Evolutionary conservation across 1,140 invertebrate species (phyloP), one percentile per base, ranked within the genome.

Genomic region (Drosophila pallidifrons): DNA sequence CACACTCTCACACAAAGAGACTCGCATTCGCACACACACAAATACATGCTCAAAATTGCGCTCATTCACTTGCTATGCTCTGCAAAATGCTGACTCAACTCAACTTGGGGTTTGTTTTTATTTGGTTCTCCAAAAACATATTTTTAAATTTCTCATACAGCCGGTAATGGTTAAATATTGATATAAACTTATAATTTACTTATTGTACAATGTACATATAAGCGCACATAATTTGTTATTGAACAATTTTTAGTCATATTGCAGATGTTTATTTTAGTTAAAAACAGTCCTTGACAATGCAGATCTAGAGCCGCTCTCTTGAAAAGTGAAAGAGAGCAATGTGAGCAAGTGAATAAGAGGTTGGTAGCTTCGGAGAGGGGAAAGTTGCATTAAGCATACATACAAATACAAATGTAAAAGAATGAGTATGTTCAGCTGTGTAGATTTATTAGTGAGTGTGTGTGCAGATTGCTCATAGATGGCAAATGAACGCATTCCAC

Each of bases 11-110:
- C 41, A 52, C 45, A 65, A 16, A 46, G 16, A 54, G 60, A 45
- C 1, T 5, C 25, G 28, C 4, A 75, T 8, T 1, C n/a, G 7
- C 28, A 72, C 25, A 73, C 47, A 65, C 43, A 75, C 59, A 64
- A 38, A 38, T 38, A 38, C 35, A 38, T 38, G 8, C 28, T 54
- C 49, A 49, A 5, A 77, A 52, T 68, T 67, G 49, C 70, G 73
- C 82, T 87, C 75, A 75, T 61, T 73, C 75, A 78, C 64, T 75
- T 74, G 47, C 70, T 75, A 47, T 49, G 47, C 74, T 66, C 55
- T 66, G 55, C 46, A 45, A 49, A 64, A 58, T 58, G 66, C 66
- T 75, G 72, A 75, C 68, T 75, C 73, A 71, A 75, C 73, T 55
- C 20, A 32, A 60, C 15, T 25, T 55, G 28, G 16, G 59, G 59